These are phyloP conservation scores for Siniperca knerii DNA, from an alignment of 2,113 vertebrate species.

Conservation along the genomic window DNA sequence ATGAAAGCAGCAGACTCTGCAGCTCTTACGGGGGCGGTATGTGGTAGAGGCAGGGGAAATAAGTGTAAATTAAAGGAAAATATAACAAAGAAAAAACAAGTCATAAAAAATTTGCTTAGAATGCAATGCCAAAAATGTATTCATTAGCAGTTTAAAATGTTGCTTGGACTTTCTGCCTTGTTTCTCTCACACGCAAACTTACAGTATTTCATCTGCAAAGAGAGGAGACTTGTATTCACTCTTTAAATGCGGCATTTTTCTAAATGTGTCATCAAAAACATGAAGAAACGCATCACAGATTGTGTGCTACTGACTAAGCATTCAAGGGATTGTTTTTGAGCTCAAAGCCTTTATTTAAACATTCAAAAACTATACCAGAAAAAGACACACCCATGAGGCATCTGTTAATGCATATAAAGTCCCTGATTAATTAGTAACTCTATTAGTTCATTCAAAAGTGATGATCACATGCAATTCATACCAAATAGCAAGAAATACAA, in stretches of 20 bases:
- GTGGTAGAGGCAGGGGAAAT: slow-evolving; percentile 41
- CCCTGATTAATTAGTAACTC: slow-evolving; percentile 13
- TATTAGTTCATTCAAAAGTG: slow-evolving; percentile 22
- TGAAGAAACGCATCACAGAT: background rate
- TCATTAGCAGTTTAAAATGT: slow-evolving; percentile 61
- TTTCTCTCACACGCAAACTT: slow-evolving; percentile 3
- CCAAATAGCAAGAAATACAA: background rate
- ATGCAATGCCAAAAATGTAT: slow-evolving; percentile 50
- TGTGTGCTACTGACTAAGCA: slow-evolving; percentile 22
- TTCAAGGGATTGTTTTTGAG: background rate
- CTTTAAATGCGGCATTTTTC: slow-evolving; percentile 9
- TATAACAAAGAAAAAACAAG: slow-evolving; percentile 58
- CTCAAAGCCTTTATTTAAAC: slow-evolving; percentile 14
- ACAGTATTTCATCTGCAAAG: background rate
- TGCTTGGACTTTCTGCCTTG: slow-evolving; percentile 33
- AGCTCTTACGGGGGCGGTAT: slow-evolving; percentile 37
- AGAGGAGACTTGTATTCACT: background rate
- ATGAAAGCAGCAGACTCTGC: slow-evolving; percentile 21
- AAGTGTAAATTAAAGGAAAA: slow-evolving; percentile 59
- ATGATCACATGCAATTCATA: slow-evolving; percentile 16
- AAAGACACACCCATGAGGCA: slow-evolving; percentile 1
- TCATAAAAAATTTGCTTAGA: slow-evolving; percentile 50
- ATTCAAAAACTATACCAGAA: slow-evolving; percentile 13
- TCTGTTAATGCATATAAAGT: slow-evolving; percentile 12
- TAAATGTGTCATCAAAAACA: background rate